Evolutionary conservation across 2,888 invertebrate species (phyloP).

Genomic region (Tanytarsus gracilentus): DNA sequence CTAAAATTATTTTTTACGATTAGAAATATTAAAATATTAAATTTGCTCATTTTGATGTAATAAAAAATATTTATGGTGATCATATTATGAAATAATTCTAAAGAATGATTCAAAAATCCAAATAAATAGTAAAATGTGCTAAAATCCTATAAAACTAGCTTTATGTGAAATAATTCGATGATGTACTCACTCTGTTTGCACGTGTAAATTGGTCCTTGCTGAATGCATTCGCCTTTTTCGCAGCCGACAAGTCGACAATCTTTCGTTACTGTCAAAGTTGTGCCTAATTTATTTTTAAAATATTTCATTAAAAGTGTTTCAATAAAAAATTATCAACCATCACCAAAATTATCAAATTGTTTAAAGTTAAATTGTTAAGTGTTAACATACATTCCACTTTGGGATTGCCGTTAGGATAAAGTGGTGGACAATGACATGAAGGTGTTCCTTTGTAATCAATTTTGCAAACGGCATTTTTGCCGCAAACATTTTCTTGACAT

Average conservation of each 20-base stretch:
- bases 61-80: too few relatives aligned
- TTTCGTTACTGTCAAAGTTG: constrained; percentile 50
- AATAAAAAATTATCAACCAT: constrained; percentile 2
- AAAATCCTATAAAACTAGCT: too few relatives aligned
- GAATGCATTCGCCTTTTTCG: constrained; percentile 69
- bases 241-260: constrained; percentile 81
- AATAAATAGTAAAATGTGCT: too few relatives aligned
- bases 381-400: constrained; percentile 76
- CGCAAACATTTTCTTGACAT: constrained; percentile 75
- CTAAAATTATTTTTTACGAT: too few relatives aligned
- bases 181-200: constrained; percentile 43
- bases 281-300: constrained; percentile 37
- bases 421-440: constrained; percentile 75
- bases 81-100: too few relatives aligned
- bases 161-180: too few relatives aligned
- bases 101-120: not conserved
- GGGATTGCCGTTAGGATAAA: constrained; percentile 75
- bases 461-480: constrained; percentile 71
- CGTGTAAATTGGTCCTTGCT: constrained; percentile 73
- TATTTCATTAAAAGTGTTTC: not conserved
- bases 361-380: not conserved
- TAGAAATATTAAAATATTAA: too few relatives aligned
- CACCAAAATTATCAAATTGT: not conserved
- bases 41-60: too few relatives aligned
- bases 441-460: constrained; percentile 56